Evolutionary conservation across 2,888 invertebrate genomes (phyloP).

Genomic region (Copidosoma aretas): DNA sequence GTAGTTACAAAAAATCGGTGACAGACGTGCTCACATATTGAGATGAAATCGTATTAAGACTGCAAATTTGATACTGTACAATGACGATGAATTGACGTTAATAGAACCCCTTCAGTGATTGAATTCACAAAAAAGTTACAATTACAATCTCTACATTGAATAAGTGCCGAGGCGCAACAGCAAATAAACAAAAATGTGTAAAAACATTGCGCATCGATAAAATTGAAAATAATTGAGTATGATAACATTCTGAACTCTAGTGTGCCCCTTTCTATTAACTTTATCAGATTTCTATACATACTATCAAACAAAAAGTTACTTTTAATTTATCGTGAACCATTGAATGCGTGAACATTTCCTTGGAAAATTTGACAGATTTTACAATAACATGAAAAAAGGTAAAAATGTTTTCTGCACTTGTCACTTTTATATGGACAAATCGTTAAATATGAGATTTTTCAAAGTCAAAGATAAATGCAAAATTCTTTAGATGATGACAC

Average conservation of each 20-base stretch:
- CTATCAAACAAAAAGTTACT: slow-evolving; percentile 24
- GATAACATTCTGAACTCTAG: slow-evolving; percentile 33
- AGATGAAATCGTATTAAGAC: slow-evolving; percentile 50
- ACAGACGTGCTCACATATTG: slow-evolving; percentile 51
- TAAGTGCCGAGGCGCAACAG: slow-evolving; percentile 40
- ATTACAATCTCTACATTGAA: slow-evolving; percentile 17
- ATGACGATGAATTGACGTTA: slow-evolving; percentile 53
- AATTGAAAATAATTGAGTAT: slow-evolving; percentile 31
- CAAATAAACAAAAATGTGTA: slow-evolving; percentile 43
- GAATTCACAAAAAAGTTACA: slow-evolving; percentile 47
- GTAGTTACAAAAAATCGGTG: slow-evolving; percentile 22
- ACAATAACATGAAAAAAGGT: slow-evolving; percentile 23
- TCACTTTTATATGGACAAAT: slow-evolving; percentile 23
- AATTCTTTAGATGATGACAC: slow-evolving; percentile 35
- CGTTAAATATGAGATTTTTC: slow-evolving; percentile 31
- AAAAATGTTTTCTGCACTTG: slow-evolving; percentile 12
- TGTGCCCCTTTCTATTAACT: slow-evolving; percentile 8
- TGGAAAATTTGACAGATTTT: slow-evolving; percentile 35
- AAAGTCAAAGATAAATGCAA: slow-evolving; percentile 32
- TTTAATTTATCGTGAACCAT: slow-evolving; percentile 11
- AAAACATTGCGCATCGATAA: slow-evolving; percentile 54
- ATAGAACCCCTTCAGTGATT: slow-evolving; percentile 54
- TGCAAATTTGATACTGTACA: slow-evolving; percentile 54
- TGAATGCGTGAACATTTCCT: slow-evolving; percentile 29
- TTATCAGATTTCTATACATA: slow-evolving; percentile 28